Conservation (phyloP, 2,113 vertebrate species). For the Poecilia latipinna region DNA sequence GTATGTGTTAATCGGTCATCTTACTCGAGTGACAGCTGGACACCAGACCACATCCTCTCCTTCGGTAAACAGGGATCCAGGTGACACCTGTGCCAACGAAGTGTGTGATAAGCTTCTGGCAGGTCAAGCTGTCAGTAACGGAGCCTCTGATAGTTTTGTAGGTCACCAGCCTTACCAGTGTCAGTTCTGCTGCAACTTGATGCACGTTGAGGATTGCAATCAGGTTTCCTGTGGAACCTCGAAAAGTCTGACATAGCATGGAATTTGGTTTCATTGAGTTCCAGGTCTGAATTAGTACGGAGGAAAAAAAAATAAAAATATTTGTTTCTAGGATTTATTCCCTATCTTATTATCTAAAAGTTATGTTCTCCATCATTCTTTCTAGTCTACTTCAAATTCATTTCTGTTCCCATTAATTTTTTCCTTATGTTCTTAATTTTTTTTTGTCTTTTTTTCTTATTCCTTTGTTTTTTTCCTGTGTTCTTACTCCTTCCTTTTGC, state of each 20-base stretch:
- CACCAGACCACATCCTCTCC: slow-evolving; percentile 23
- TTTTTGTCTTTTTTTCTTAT: background rate
- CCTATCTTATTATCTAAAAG: too few relatives aligned
- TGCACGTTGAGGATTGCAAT: slow-evolving; percentile 6
- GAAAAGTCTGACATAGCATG: background rate
- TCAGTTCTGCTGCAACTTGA: slow-evolving; percentile 54
- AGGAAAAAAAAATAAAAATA: too few relatives aligned
- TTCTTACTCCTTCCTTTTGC: too few relatives aligned
- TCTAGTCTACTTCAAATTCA: too few relatives aligned
- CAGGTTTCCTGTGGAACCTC: background rate
- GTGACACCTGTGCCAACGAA: slow-evolving; percentile 18
- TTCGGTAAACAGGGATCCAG: slow-evolving; percentile 24
- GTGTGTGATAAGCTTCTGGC: slow-evolving; percentile 18
- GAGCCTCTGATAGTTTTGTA: slow-evolving; percentile 21
- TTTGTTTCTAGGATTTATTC: too few relatives aligned
- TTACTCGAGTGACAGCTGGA: slow-evolving; percentile 23
- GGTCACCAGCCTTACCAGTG: slow-evolving; percentile 43
- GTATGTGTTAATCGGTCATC: slow-evolving; percentile 7
- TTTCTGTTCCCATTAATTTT: too few relatives aligned
- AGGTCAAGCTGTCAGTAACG: slow-evolving; percentile 42
- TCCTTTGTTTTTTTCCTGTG: background rate
- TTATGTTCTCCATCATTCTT: too few relatives aligned
- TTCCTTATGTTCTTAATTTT: too few relatives aligned
- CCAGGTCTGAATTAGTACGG: too few relatives aligned
- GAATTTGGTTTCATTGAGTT: too few relatives aligned